Evolutionary conservation across 2,888 invertebrate genomes (phyloP), one percentile per base, ranked within the genome.

Genomic region (Carterocephalus palaemon): DNA sequence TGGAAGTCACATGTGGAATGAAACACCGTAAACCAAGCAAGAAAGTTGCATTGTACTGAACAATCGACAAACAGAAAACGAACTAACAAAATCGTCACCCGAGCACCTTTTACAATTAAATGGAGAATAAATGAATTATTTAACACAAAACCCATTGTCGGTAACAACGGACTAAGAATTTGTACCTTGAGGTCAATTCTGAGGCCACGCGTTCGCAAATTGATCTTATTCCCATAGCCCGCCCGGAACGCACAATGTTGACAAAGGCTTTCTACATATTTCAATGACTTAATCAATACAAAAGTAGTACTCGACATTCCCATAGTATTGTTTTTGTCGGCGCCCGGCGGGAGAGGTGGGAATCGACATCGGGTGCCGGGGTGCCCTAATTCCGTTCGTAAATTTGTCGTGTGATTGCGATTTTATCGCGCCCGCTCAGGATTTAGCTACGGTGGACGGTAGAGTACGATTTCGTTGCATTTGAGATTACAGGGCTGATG

Each of bases 261-360:
- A 77, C 75, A 78, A 75, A 62, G 56, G 36, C 56, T 55, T 51
- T 59, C 71, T 67, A 17, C 68, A 78, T 67, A 81, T 78, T 82
- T 81, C 73, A 75, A 76, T 79, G 79, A 78, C 65, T 85, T 81
- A 84, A 85, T 86, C 85, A 86, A 86, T 85, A 86, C 77, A 83
- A 81, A 79, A 70, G 64, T 67, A 9, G 63, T 53, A 63, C 67
- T 75, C 75, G 67, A 71, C 76, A 83, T 85, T 82, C 83, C 79
- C 76, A 82, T 84, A 81, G 67, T 60, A 72, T 81, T 83, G 82
- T 83, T 84, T 84, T 79, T 80, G 64, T 53, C 36, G 73, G 70
- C 65, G 61, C 66, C 57, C 78, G 37, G 56, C 74, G 62, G 77
- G 79, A 68, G 51, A 68, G 75, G 65, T 80, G 83, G 76, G 83